Percentiles rank a stretch among this genome's conserved stretches.
Conservation (phyloP, 2,888 invertebrate species). For the Heliothis peltigera region DNA sequence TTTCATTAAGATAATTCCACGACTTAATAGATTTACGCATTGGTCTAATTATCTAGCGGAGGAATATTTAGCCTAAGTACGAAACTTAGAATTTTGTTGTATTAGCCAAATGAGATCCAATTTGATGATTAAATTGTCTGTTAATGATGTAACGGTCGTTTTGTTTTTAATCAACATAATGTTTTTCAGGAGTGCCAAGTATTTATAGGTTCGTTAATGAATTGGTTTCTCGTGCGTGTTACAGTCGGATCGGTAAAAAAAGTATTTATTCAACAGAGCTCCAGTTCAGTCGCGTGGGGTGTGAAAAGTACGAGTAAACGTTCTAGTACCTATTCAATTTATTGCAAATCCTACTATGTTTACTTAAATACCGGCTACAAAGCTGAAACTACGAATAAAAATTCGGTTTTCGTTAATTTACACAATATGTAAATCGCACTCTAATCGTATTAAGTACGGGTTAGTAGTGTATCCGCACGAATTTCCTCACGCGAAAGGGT, state of each 20-base stretch:
- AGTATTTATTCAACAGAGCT: slow-evolving; percentile 11
- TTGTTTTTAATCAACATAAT: background rate
- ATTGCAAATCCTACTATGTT: slow-evolving; percentile 31
- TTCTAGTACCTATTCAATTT: slow-evolving; percentile 18
- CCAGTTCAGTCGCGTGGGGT: background rate
- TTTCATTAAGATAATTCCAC: background rate
- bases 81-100: background rate
- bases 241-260: slow-evolving; percentile 5
- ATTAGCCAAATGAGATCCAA: background rate
- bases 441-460: slow-evolving; percentile 15
- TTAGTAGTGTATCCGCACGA: too few species aligned
- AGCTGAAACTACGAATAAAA: slow-evolving; percentile 57
- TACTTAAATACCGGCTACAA: slow-evolving; percentile 42
- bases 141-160: background rate
- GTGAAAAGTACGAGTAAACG: slow-evolving; percentile 21
- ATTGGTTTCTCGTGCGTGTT: slow-evolving; percentile 3
- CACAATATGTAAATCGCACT: slow-evolving; percentile 29
- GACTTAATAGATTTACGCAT: background rate
- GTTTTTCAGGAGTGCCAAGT: slow-evolving; percentile 15
- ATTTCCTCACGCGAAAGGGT: too few species aligned
- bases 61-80: background rate
- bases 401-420: slow-evolving; percentile 54
- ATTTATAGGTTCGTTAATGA: slow-evolving; percentile 5
- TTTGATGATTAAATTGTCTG: background rate
- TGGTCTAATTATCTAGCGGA: background rate